Evolutionary conservation across 2,888 invertebrate species (phyloP).

Genomic region (Malacosoma neustria): DNA sequence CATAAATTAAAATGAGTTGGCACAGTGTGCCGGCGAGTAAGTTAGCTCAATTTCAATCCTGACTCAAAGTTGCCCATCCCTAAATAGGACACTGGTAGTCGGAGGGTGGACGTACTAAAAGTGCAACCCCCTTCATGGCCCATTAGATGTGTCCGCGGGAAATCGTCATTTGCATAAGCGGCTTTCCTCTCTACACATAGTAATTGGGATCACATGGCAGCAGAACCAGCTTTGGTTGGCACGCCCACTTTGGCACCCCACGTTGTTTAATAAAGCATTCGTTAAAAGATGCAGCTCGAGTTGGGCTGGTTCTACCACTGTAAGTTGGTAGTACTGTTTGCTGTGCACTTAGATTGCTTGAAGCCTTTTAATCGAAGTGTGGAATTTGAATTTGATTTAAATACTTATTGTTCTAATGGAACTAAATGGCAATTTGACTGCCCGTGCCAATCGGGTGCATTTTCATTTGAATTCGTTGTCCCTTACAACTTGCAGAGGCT

Average conservation of each 20-base stretch:
- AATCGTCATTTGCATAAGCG: slow-evolving; percentile 73
- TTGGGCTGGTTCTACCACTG: slow-evolving; percentile 35
- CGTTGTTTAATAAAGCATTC: not conserved
- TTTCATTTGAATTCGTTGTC: slow-evolving; percentile 38
- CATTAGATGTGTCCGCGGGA: slow-evolving; percentile 71
- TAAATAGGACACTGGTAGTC: too few relatives aligned
- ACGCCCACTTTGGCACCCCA: slow-evolving; percentile 11
- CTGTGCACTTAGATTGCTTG: slow-evolving; percentile 62
- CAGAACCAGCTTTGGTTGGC: slow-evolving; percentile 41
- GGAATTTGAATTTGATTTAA: slow-evolving; percentile 69
- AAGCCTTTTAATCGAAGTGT: slow-evolving; percentile 69
- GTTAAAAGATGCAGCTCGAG: slow-evolving; percentile 23
- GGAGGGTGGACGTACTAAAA: slow-evolving; percentile 33
- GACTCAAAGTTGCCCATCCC: too few relatives aligned
- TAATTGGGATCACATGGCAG: slow-evolving; percentile 64
- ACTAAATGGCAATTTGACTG: slow-evolving; percentile 34
- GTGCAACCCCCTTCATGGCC: slow-evolving; percentile 57
- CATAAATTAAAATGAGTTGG: too few relatives aligned
- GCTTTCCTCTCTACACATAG: slow-evolving; percentile 67
- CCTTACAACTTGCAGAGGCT: too few relatives aligned
- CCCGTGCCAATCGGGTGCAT: slow-evolving; percentile 3
- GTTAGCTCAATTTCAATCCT: too few relatives aligned
- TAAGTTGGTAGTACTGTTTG: slow-evolving; percentile 63
- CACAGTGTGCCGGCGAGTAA: too few relatives aligned
- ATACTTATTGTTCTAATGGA: slow-evolving; percentile 62